These are phyloP conservation scores for Prunella fulvescens DNA, from an alignment of 2,113 vertebrate species.

Conservation along the genomic window DNA sequence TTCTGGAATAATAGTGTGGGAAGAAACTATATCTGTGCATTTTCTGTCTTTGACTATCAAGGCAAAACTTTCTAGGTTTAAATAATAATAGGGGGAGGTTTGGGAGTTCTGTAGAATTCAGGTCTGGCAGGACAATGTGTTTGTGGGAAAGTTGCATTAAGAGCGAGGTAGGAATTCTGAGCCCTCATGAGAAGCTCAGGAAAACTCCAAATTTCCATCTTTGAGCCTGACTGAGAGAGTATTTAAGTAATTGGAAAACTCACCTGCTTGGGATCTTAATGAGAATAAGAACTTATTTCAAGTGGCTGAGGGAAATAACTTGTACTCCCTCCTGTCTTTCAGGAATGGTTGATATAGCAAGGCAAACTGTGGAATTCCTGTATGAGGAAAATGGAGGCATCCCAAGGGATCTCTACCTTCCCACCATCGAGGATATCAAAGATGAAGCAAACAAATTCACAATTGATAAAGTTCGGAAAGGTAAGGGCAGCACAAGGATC, in stretches of 20 bases:
- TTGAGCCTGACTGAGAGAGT: neutral
- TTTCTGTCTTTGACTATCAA: neutral
- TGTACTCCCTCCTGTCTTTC: neutral
- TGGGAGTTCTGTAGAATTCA: neutral
- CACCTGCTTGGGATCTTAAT: neutral
- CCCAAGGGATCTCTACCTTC: constrained; percentile 95
- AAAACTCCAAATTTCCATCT: neutral
- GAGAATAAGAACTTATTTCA: neutral
- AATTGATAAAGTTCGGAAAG: constrained; percentile 99
- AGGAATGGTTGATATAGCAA: constrained; percentile 97
- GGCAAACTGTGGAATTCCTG: constrained; percentile 96
- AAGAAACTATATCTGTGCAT: neutral
- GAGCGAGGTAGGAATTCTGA: neutral
- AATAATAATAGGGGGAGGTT: neutral
- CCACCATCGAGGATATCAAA: constrained; percentile 98
- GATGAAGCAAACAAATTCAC: constrained; percentile 99
- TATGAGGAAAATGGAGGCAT: constrained; percentile 98
- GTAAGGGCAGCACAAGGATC: constrained; percentile 53
- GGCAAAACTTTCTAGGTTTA: neutral
- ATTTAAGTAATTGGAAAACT: neutral
- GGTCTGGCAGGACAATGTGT: neutral
- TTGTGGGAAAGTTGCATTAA: neutral
- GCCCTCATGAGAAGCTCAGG: neutral
- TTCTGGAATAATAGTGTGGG: neutral
- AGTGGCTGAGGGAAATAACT: neutral